Evolutionary conservation across 2,888 invertebrate species (phyloP).

Genomic region (Coelopa pilipes): DNA sequence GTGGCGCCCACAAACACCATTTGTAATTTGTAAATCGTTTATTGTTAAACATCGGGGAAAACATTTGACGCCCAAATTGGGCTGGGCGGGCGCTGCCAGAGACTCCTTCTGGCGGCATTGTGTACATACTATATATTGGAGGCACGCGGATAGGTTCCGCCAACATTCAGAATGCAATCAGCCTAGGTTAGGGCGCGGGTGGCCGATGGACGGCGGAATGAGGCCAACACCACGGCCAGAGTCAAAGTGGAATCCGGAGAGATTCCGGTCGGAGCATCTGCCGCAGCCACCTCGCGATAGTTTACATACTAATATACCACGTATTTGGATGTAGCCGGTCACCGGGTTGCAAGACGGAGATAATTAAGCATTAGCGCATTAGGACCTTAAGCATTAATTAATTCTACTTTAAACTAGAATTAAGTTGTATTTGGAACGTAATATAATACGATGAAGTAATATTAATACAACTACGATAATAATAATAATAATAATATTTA

Average conservation of each 20-base stretch:
- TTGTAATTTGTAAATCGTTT: slow-evolving; percentile 33
- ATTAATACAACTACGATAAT: neutral
- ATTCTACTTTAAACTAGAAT: slow-evolving; percentile 25
- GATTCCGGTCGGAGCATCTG: no score
- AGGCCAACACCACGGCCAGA: no score
- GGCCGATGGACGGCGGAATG: no score
- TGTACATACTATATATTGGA: neutral
- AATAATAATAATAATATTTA: slow-evolving; percentile 19
- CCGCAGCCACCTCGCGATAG: no score
- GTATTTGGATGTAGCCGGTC: slow-evolving; percentile 8
- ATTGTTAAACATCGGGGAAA: slow-evolving; percentile 24
- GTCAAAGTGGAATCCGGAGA: no score
- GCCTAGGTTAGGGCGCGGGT: slow-evolving; percentile 13
- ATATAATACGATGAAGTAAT: slow-evolving; percentile 31
- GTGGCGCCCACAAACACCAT: slow-evolving; percentile 16
- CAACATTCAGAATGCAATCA: slow-evolving; percentile 32
- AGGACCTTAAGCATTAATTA: slow-evolving; percentile 43
- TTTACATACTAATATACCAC: no score
- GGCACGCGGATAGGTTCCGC: neutral
- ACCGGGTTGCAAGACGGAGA: slow-evolving; percentile 3
- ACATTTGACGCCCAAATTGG: slow-evolving; percentile 11
- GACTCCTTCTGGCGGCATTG: no score
- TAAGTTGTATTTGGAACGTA: slow-evolving; percentile 32
- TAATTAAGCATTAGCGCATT: slow-evolving; percentile 18
- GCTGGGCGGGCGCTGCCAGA: neutral